phyloP scores from a whole-genome alignment of 2,797 vertebrate genomes.

The Crenichthys baileyi region DNA sequence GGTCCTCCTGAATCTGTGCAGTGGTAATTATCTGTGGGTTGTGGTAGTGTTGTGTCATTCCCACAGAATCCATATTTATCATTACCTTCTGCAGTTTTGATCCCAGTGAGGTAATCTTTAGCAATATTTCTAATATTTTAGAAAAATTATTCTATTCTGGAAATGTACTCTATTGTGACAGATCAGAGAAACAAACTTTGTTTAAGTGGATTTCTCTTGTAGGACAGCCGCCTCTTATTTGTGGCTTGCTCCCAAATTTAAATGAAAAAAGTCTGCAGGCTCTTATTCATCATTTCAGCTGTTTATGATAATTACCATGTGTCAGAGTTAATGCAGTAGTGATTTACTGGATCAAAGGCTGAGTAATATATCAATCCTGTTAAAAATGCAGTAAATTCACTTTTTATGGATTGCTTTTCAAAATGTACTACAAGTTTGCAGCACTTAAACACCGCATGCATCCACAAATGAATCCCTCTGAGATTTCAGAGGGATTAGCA shows the following conservation, averaged over 20 bases:
- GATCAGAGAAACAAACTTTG: slow-evolving; percentile 3
- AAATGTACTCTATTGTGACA: neutral
- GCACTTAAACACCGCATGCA: neutral
- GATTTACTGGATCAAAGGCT: neutral
- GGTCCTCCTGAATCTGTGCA: too few species aligned
- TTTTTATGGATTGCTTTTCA: slow-evolving; percentile 1
- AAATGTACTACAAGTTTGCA: neutral
- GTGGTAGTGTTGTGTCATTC: too few species aligned
- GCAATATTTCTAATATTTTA: neutral
- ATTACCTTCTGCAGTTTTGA: too few species aligned
- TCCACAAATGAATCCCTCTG: neutral
- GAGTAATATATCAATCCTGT: neutral
- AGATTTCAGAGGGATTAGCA: slow-evolving; percentile 3
- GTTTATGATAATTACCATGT: slow-evolving; percentile 5
- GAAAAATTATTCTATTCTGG: neutral
- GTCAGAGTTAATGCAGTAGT: slow-evolving; percentile 10
- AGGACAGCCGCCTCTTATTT: neutral
- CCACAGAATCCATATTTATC: too few species aligned
- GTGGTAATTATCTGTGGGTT: too few species aligned
- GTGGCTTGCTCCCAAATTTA: neutral
- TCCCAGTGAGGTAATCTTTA: too few species aligned
- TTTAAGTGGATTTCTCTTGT: neutral
- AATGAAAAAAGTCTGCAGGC: neutral
- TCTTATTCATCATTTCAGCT: slow-evolving; percentile 12
- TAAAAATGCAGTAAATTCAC: slow-evolving; percentile 5